Evolutionary conservation across 2,888 invertebrate genomes (phyloP).

Genomic region (Patella caerulea): DNA sequence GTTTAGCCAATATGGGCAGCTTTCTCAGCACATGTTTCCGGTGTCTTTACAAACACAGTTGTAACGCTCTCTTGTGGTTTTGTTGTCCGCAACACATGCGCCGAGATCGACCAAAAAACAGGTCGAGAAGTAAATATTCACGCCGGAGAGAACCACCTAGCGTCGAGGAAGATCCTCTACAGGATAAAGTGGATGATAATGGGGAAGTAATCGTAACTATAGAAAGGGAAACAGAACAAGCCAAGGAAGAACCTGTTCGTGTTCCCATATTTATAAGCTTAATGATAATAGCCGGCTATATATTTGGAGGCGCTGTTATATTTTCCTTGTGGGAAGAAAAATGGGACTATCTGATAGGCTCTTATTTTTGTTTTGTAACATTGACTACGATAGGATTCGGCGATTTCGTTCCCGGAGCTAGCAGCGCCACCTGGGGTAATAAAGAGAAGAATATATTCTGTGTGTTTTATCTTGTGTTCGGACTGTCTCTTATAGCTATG

Average conservation of each 20-base stretch:
- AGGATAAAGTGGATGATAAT: conserved; percentile 17
- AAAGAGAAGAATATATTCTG: conserved; percentile 66
- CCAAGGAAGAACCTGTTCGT: conserved; percentile 50
- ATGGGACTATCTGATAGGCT: conserved; percentile 92
- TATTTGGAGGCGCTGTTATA: conserved; percentile 92
- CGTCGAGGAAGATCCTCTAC: conserved; percentile 13
- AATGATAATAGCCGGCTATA: conserved; percentile 89
- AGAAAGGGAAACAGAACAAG: conserved; percentile 26
- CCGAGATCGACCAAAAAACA: conserved; percentile 5
- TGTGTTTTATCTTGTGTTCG: conserved; percentile 71
- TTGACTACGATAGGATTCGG: conserved; percentile 73
- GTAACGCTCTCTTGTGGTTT: conserved; percentile 30
- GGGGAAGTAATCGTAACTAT: conserved; percentile 19
- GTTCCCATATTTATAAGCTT: conserved; percentile 93
- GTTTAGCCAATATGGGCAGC: conserved; percentile 60
- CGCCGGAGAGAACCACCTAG: neutral
- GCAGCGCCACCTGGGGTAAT: conserved; percentile 52
- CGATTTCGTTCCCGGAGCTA: conserved; percentile 71
- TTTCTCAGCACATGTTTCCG: conserved; percentile 61
- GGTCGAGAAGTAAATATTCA: conserved; percentile 15
- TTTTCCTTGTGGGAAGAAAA: conserved; percentile 88
- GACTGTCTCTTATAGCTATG: conserved; percentile 73
- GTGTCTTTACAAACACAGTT: conserved; percentile 58
- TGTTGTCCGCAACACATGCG: conserved; percentile 30
- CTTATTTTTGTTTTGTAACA: conserved; percentile 73